Percentiles rank a stretch among this genome's conserved stretches.
phyloP scores from a whole-genome alignment of 2,888 invertebrate species.

The Lasioglossum zephyrum region DNA sequence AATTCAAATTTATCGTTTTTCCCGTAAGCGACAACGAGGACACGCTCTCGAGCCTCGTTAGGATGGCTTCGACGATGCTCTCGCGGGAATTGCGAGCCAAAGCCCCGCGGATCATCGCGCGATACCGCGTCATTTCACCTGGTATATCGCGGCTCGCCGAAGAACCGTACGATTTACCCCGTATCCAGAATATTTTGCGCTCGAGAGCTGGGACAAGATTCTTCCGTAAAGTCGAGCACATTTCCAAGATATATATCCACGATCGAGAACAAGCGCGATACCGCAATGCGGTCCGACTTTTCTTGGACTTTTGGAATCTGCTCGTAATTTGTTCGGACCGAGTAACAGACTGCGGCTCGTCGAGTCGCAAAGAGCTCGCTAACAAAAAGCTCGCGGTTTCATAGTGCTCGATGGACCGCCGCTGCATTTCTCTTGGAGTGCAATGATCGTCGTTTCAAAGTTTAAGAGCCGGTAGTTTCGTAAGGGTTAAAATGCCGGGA shows the following conservation, averaged over 20 bases:
- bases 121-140: slow-evolving; percentile 28
- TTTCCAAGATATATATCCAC: neutral
- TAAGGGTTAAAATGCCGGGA: no score
- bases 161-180: neutral
- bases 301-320: no score
- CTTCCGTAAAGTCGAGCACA: neutral
- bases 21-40: neutral
- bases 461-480: no score
- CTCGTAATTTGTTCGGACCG: no score
- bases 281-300: no score
- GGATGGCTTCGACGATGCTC: slow-evolving; percentile 18
- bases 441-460: no score
- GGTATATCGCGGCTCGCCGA: neutral
- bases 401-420: no score
- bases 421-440: no score
- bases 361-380: no score
- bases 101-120: slow-evolving; percentile 33
- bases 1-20: slow-evolving; percentile 7
- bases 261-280: neutral
- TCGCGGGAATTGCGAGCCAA: slow-evolving; percentile 16
- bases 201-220: neutral
- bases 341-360: no score
- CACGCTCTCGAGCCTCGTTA: slow-evolving; percentile 11
- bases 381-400: no score
- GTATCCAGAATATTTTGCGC: neutral